These are phyloP conservation scores for Rattus rattus DNA, from an alignment of 2,113 vertebrate species.

Conservation along the genomic window DNA sequence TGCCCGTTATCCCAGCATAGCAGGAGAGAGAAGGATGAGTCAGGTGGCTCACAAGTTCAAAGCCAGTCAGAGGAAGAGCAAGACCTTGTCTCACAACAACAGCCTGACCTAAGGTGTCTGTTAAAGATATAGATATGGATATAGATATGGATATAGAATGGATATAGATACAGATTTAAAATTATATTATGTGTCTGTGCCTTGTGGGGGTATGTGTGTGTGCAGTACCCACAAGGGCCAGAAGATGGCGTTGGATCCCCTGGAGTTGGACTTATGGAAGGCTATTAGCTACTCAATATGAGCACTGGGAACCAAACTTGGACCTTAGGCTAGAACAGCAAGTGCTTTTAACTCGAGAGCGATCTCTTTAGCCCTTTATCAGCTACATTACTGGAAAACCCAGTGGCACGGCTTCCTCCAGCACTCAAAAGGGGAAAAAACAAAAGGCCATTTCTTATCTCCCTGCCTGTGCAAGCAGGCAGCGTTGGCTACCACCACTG, in stretches of 20 bases:
- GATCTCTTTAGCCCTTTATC: background rate
- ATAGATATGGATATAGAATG: no score
- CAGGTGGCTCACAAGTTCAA: background rate
- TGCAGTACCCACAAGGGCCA: background rate
- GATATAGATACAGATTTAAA: background rate
- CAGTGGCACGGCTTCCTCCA: background rate
- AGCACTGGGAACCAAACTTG: background rate
- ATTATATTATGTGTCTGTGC: background rate
- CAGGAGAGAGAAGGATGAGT: background rate
- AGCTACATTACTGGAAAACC: background rate
- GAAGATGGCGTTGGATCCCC: background rate
- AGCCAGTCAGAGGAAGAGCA: background rate
- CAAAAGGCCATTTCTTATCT: background rate
- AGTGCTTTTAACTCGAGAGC: background rate
- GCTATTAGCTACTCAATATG: background rate
- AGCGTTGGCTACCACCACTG: background rate
- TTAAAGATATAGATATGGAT: background rate
- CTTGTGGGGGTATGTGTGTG: background rate
- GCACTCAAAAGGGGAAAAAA: background rate
- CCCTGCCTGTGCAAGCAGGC: background rate
- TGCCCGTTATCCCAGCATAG: background rate
- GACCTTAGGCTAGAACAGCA: background rate
- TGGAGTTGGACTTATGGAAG: background rate
- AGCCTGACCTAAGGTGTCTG: background rate
- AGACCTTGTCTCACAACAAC: background rate